Conservation (phyloP, 2,113 vertebrate species). For the Nycticryphes semicollaris region DNA sequence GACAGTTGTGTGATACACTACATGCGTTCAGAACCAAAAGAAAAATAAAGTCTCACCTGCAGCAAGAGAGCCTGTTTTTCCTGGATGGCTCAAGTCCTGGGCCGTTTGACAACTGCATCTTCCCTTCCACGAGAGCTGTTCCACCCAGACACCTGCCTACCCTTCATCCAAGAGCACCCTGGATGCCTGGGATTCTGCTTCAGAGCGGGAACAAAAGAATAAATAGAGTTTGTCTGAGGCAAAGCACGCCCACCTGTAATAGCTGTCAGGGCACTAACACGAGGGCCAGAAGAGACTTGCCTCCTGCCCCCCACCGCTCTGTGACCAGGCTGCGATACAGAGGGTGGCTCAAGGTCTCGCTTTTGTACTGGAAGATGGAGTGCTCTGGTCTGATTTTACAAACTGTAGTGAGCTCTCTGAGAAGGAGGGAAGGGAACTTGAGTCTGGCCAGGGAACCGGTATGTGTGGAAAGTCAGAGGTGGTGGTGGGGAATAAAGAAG, state of each 20-base stretch:
- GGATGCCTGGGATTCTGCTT: slow-evolving; percentile 51
- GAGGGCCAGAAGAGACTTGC: not conserved
- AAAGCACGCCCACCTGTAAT: not conserved
- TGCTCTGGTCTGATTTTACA: slow-evolving; percentile 11
- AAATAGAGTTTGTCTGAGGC: slow-evolving; percentile 37
- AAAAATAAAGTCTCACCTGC: slow-evolving; percentile 72
- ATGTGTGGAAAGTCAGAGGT: not conserved
- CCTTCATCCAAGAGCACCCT: slow-evolving; percentile 4
- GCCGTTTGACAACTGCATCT: slow-evolving; percentile 42
- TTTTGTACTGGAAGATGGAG: not conserved
- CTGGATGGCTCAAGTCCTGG: slow-evolving; percentile 63
- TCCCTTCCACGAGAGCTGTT: slow-evolving; percentile 45
- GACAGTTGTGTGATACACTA: slow-evolving; percentile 74
- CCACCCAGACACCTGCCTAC: not conserved
- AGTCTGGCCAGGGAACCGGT: not conserved
- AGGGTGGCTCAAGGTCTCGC: not conserved
- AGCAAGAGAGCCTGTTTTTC: slow-evolving; percentile 68
- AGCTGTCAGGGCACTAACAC: not conserved
- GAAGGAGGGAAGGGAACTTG: not conserved
- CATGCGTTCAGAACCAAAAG: slow-evolving; percentile 72
- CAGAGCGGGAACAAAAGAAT: slow-evolving; percentile 28
- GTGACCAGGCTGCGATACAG: not conserved
- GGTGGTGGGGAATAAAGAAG: not conserved
- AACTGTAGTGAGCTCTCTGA: not conserved
- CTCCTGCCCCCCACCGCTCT: not conserved